phyloP scores from a whole-genome alignment of 2,888 invertebrate species.

The Gonocerus acuteangulatus region DNA sequence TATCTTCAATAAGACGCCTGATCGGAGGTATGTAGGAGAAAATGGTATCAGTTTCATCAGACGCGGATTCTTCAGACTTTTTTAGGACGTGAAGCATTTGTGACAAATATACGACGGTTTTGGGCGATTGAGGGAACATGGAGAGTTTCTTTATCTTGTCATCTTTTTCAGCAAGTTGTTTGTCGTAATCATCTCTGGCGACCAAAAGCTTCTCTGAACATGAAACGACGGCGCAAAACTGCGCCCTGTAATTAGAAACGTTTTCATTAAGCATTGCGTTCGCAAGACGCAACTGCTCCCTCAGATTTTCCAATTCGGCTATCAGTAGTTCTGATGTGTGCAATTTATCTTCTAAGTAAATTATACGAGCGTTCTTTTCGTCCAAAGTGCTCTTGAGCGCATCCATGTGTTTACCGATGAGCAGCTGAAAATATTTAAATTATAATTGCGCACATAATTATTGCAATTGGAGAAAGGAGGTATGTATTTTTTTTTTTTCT shows the following conservation, averaged over 20 bases:
- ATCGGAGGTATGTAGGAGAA: slow-evolving; percentile 1
- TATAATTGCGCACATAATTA: too few relatives aligned
- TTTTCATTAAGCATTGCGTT: slow-evolving; percentile 4
- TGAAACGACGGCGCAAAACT: slow-evolving; percentile 3
- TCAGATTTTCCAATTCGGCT: slow-evolving; percentile 5
- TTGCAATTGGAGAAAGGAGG: too few relatives aligned
- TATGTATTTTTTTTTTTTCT: background rate
- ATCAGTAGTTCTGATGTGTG: slow-evolving; percentile 1
- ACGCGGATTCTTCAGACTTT: background rate
- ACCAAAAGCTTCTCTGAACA: background rate
- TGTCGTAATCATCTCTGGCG: background rate
- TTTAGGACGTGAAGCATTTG: slow-evolving; percentile 4
- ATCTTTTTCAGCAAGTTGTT: background rate
- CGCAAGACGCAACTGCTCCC: background rate
- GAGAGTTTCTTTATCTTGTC: slow-evolving; percentile 2
- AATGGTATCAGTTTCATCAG: background rate
- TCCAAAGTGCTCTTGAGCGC: background rate
- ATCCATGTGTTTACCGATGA: background rate
- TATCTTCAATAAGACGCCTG: background rate
- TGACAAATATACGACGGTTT: slow-evolving; percentile 2
- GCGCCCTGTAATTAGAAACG: background rate
- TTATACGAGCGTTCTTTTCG: background rate
- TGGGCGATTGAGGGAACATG: slow-evolving; percentile 5
- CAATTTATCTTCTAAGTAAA: slow-evolving; percentile 1
- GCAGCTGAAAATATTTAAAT: background rate